Percentiles rank a stretch among this genome's conserved stretches.
These are phyloP conservation scores for Cosmopolites sordidus DNA, from an alignment of 2,888 invertebrate species.

Conservation along the genomic window DNA sequence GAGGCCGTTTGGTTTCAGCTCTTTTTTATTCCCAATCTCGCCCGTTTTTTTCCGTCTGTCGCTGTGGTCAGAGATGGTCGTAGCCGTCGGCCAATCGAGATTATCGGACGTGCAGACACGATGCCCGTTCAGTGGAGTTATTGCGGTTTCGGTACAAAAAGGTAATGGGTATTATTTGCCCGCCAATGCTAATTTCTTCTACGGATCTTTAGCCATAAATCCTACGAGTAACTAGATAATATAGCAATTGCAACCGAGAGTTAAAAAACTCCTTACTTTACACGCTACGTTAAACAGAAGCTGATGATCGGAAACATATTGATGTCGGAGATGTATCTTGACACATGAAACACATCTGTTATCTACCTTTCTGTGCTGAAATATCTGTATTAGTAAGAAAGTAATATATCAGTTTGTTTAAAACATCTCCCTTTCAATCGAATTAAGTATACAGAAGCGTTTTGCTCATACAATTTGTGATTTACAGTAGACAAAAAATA, in stretches of 20 bases:
- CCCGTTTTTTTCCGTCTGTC: not conserved
- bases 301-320: not conserved
- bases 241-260: not conserved
- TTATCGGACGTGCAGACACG: not conserved
- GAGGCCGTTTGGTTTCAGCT: not conserved
- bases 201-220: not conserved
- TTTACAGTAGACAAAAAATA: too few relatives aligned
- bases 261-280: not conserved
- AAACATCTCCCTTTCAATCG: too few relatives aligned
- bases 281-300: not conserved
- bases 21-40: not conserved
- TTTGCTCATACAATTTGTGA: too few relatives aligned
- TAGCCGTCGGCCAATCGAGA: not conserved
- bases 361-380: too few relatives aligned
- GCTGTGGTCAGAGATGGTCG: not conserved
- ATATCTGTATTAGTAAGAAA: too few relatives aligned
- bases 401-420: too few relatives aligned
- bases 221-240: not conserved
- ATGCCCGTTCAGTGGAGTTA: not conserved
- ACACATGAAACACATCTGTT: too few relatives aligned
- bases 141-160: not conserved
- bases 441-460: too few relatives aligned
- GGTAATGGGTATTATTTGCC: not conserved
- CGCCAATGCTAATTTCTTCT: not conserved
- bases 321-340: not conserved